Base-by-base conservation (phyloP, 30 jellyfish, hydroid and myxozoan genomes). In the Aurelia coerulea region DNA sequence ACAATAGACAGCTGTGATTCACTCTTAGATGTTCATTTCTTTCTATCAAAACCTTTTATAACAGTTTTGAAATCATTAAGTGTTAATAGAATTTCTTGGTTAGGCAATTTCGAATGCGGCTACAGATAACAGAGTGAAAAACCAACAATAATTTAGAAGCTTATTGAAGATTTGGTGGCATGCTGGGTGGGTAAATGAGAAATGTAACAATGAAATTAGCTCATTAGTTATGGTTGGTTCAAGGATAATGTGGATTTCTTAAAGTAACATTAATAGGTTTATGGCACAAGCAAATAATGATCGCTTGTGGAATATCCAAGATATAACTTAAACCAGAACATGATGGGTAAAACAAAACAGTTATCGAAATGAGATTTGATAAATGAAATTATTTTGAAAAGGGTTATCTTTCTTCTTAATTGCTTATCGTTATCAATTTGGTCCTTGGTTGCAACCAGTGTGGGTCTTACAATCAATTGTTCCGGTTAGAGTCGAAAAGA, bases 181-280 rank as follows among this genome's bases (percentile, higher is more conserved):
- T 62, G 33, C 73, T 62, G 73, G 13, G 37, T 5, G 37, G 37
- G 10, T 62, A n/a, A n/a, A 62, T n/a, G 37, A 62, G 10, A 62
- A 62, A 62, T n/a, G 33, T 8, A 62, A 71, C 33, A 71, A 71
- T 71, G 42, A 34, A 31, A 33, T 71, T 42, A 71, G 81, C 81
- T 39, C 13, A 68, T 71, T 71, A 71, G 81, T 33, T 71, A 71
- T 71, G 81, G 65, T 13, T 71, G 81, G 52, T 17, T 42, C 81
- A 71, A 13, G 81, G 34, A 18, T 63, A 33, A 12, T 37, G 10
- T 18, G 6, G 37, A 39, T 71, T 37, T 71, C 10, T 46, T 46
- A 46, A 46, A 14, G 8, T 46, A 46, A 46, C 56, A 46, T 8
- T 46, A 46, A 46, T 46, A 9, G 56, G 56, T 9, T 46, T 46